A percentile compares a stretch with the other conserved stretches of the same genome.
Evolutionary conservation across 2,888 invertebrate genomes (phyloP).

Genomic region (Drosophila phalerata): DNA sequence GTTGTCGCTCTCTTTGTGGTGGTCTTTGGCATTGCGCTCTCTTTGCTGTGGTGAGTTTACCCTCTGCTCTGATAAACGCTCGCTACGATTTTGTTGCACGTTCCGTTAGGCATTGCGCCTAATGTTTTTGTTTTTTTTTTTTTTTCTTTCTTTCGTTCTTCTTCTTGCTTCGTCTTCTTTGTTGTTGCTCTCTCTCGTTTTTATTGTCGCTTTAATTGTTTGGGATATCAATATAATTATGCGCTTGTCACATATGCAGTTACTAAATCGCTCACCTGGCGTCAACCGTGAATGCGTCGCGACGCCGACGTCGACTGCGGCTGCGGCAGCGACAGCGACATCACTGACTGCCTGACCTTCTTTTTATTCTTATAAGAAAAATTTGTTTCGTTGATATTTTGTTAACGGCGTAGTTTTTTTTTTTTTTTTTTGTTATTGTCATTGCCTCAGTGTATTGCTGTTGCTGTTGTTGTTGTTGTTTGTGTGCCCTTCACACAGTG

Average conservation of each 20-base stretch:
- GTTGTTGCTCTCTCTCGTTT: constrained; percentile 17
- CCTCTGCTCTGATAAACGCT: neutral
- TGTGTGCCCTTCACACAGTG: constrained; percentile 40
- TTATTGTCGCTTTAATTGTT: constrained; percentile 50
- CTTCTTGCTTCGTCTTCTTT: constrained; percentile 1
- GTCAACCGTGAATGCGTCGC: constrained; percentile 19
- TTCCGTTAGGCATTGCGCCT: constrained; percentile 60
- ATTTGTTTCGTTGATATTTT: constrained; percentile 46
- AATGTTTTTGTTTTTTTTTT: constrained; percentile 40
- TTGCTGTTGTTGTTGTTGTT: constrained; percentile 8
- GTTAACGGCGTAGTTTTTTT: constrained; percentile 59
- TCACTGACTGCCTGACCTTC: constrained; percentile 54
- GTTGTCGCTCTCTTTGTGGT: constrained; percentile 44
- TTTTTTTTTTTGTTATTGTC: constrained; percentile 50
- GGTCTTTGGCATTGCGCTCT: constrained; percentile 9
- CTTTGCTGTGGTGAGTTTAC: constrained; percentile 48
- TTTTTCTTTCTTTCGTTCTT: neutral
- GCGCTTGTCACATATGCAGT: constrained; percentile 52
- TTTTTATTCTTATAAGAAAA: constrained; percentile 56
- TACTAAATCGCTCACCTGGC: constrained; percentile 53
- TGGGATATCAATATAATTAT: constrained; percentile 60
- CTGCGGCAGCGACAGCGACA: constrained; percentile 19
- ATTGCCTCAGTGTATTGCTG: constrained; percentile 17
- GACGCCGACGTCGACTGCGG: constrained; percentile 4
- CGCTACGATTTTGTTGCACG: constrained; percentile 55